A percentile compares a stretch with the other conserved stretches of the same genome.
phyloP scores from a whole-genome alignment of 2,797 vertebrate genomes.

The Spea hammondii region DNA sequence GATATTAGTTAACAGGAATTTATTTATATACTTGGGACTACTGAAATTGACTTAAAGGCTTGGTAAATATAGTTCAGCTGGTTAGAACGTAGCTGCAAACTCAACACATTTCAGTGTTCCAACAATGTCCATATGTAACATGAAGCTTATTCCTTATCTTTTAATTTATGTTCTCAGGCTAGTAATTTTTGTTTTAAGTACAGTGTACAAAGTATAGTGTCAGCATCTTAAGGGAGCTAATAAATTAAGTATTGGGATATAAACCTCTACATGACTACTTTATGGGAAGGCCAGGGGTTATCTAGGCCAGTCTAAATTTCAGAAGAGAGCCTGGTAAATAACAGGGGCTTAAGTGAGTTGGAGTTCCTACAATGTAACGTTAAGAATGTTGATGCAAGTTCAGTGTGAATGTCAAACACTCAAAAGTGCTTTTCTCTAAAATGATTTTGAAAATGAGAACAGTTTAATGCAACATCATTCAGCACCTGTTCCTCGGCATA shows the following conservation, averaged over 20 bases:
- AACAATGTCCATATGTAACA: no score
- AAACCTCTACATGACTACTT: slow-evolving; percentile 9
- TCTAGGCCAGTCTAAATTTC: slow-evolving; percentile 18
- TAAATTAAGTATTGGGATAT: slow-evolving; percentile 17
- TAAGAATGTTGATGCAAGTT: not conserved
- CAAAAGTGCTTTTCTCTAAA: no score
- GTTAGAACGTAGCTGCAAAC: no score
- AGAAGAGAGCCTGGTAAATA: not conserved
- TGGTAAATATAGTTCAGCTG: no score
- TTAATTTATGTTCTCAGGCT: not conserved
- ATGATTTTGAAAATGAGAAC: no score
- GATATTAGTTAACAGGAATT: no score
- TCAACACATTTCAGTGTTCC: no score
- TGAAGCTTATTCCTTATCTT: no score
- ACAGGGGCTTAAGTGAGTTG: not conserved
- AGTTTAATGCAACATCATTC: no score
- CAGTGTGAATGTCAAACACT: not conserved
- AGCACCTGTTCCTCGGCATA: no score
- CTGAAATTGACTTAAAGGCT: no score
- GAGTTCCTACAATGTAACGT: slow-evolving; percentile 2
- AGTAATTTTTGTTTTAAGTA: not conserved
- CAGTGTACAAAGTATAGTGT: not conserved
- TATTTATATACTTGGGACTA: no score
- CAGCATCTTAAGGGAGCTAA: not conserved
- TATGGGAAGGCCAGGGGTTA: slow-evolving; percentile 30